A percentile compares a stretch with the other conserved stretches of the same genome.
These are phyloP conservation scores for Stenichneumon culpator DNA, from an alignment of 2,888 invertebrate species.

Conservation along the genomic window DNA sequence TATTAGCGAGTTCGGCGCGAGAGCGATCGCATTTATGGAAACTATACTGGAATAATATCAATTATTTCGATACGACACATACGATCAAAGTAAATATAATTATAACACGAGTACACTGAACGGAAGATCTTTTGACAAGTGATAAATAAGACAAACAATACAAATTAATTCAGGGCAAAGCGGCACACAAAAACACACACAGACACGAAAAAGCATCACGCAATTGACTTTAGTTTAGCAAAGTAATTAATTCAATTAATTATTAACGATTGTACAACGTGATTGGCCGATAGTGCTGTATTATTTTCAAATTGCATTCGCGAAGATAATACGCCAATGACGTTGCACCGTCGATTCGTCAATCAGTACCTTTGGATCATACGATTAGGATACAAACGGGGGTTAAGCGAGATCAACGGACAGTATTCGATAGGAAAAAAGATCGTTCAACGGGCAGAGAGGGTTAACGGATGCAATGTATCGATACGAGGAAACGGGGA, in stretches of 20 bases:
- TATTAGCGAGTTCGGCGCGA: conserved; percentile 68
- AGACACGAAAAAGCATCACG: conserved; percentile 3
- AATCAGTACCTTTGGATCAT: conserved; percentile 15
- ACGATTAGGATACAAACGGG: neutral
- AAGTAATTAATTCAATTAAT: neutral
- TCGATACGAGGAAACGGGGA: conserved; percentile 49
- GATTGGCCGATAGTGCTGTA: neutral
- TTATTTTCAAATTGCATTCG: neutral
- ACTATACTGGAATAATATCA: conserved; percentile 71
- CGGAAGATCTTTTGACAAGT: conserved; percentile 68
- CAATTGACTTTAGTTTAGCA: neutral
- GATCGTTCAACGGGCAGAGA: conserved; percentile 44
- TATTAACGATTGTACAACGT: neutral
- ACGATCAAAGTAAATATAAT: conserved; percentile 65
- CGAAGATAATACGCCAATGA: neutral
- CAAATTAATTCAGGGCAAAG: conserved; percentile 72
- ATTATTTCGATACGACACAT: conserved; percentile 47
- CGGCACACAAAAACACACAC: conserved; percentile 51
- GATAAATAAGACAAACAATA: conserved; percentile 73
- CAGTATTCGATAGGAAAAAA: conserved; percentile 40
- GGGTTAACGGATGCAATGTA: conserved; percentile 40
- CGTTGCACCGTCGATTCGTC: conserved; percentile 24
- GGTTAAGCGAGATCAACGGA: conserved; percentile 10
- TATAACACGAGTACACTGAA: conserved; percentile 67
- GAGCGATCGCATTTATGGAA: conserved; percentile 76